Evolutionary conservation across 1,140 invertebrate species (phyloP), one percentile per base, ranked within the genome.

Genomic region (Aphis craccivora): DNA sequence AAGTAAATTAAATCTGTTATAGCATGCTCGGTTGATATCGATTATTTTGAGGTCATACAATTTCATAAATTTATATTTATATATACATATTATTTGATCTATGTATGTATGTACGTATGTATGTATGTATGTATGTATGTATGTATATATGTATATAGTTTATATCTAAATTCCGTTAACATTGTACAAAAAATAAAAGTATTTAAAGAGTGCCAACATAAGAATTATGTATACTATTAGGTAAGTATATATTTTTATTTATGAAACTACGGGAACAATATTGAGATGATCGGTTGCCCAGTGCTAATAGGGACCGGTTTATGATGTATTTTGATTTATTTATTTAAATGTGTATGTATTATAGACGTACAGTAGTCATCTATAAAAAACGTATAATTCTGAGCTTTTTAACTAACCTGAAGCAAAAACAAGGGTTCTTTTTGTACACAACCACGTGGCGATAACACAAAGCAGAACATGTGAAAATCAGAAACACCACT

Each of bases 381-480:
- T 96, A 95, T 8, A 88, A 88, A 88, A 48, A 48, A 89, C 3
- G 48, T 53, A 89, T n/a, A 55, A 37, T 51, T 93, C 76, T 23
- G 81, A 55, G 37, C 81, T 18, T 94, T 60, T 53, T 81, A 90
- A 98, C 98, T 98, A 98, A 98, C 98, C 98, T 98, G 97, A 98
- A 92, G 90, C 90, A 97, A 97, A 97, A 98, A 97, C 98, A 97
- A 97, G 97, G 98, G 97, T 98, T 98, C 97, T 98, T 98, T 98
- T 98, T 98, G 98, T 98, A 97, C 97, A 98, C 98, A 97, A 98
- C 98, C 97, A 98, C 98, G 98, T 97, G 98, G 98, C 98, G 98
- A 97, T 99, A 99, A 97, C 99, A 99, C 96, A 99, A 97, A 96
- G 98, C 98, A 97, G 99, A 98, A 96, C 99, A 97, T 96, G 98